Evolutionary conservation across 2,797 vertebrate species (phyloP).

Genomic region (Smutsia temminckii): DNA sequence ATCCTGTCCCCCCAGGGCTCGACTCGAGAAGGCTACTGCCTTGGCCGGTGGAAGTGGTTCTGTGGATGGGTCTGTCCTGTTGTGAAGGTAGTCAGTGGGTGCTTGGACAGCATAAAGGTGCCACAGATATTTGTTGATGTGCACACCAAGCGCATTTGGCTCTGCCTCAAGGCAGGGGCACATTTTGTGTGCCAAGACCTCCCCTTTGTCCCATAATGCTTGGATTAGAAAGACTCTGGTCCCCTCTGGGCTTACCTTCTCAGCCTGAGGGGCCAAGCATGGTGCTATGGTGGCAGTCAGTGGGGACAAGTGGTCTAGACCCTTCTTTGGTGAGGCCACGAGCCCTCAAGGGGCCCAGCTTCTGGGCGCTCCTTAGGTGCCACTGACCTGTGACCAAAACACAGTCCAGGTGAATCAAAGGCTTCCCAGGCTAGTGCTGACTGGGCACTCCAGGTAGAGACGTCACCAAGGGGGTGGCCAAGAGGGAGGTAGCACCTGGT

Average conservation of each 20-base stretch:
- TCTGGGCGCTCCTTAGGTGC: background rate
- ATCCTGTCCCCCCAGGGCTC: background rate
- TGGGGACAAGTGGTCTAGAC: background rate
- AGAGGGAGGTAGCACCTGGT: background rate
- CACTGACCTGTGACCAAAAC: constrained; percentile 2
- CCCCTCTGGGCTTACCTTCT: background rate
- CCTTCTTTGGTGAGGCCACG: background rate
- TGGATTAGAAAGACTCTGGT: background rate
- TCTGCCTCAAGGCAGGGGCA: background rate
- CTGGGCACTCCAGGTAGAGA: background rate
- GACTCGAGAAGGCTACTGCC: background rate
- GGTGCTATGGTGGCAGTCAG: background rate
- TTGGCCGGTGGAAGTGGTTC: too few species aligned
- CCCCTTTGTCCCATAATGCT: background rate
- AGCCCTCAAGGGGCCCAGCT: background rate
- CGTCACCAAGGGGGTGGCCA: constrained; percentile 44
- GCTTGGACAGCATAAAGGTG: background rate
- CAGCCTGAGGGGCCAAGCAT: background rate
- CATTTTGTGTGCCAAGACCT: background rate
- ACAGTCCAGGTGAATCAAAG: background rate
- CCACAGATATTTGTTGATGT: background rate
- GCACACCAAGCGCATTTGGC: background rate
- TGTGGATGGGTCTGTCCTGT: background rate
- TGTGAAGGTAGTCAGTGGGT: background rate
- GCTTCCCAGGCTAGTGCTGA: background rate